Evolutionary conservation across 2,797 vertebrate species (phyloP), one percentile per base, ranked within the genome.

Genomic region (Schizopygopsis malacanthus): DNA sequence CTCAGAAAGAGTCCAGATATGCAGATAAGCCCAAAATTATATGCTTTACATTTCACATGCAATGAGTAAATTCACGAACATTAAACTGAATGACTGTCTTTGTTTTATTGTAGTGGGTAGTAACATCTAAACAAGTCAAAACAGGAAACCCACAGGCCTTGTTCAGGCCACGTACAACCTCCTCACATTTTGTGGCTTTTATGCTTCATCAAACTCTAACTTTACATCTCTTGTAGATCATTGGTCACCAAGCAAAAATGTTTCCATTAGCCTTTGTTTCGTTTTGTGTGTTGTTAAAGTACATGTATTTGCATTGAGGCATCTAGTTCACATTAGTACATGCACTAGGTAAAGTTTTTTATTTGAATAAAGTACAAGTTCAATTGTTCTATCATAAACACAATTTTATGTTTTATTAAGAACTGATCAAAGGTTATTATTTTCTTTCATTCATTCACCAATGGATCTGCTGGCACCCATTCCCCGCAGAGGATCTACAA

Each of bases 201-300:
- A 65, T 11, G 22, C 0, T 9, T 67, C 61, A 50, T 65, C 16
- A 33, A 47, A 41, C n/a, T 47, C 8, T 80, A 15, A 45, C 16
- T 41, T 79, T 9, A 45, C 13, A 79, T 45, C 39, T 79, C 56
- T 45, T 37, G n/a, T 50, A 50, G 13, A 75, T 56, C 16, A 39
- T 10, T 41, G 41, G 10, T 54, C 28, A 39, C 33, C 12, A 37
- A 47, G 8, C 39, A 47, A 28, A 41, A 41, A 71, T 75, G 43
- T 67, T 63, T 84, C 82, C 47, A 47, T 69, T 25, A 37, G 39
- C 25, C 41, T 85, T 16, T 65, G 79, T 56, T n/a, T 12, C 37
- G 39, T 41, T 37, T 43, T n/a, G 47, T 70, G 11, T 59, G 75
- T 67, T 75, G 86, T 1, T 87, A 86, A 16, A 59, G 28, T 2